phyloP scores from a whole-genome alignment of 2,113 vertebrate species.

The Spheniscus mendiculus region DNA sequence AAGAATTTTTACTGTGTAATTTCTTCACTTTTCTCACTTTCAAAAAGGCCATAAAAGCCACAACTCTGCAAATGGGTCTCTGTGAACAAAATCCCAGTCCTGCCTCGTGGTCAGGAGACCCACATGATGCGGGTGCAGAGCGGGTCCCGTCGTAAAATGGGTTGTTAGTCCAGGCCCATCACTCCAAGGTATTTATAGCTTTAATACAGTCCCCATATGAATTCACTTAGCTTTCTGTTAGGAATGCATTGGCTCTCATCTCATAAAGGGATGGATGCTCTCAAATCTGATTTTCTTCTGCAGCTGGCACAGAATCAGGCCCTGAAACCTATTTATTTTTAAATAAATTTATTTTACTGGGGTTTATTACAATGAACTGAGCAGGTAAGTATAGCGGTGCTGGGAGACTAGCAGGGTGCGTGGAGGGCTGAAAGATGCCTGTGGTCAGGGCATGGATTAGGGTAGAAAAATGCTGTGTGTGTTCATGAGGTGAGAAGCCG shows the following conservation, averaged over 20 bases:
- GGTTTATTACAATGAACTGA: neutral
- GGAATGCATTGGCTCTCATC: neutral
- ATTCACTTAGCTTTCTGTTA: neutral
- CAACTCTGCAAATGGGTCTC: neutral
- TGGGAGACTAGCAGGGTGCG: neutral
- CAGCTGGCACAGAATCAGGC: neutral
- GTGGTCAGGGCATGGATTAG: neutral
- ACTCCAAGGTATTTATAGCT: neutral
- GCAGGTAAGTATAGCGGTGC: neutral
- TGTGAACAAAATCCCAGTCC: neutral
- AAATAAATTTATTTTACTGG: neutral
- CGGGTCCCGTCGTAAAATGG: neutral
- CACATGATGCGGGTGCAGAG: fast-evolving
- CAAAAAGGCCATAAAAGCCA: neutral
- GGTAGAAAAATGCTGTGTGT: neutral
- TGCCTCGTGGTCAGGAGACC: neutral
- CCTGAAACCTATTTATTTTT: neutral
- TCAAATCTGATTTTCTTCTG: neutral
- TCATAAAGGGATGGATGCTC: neutral
- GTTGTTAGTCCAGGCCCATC: neutral
- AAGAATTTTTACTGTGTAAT: slow-evolving; percentile 31
- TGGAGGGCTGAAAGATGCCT: neutral
- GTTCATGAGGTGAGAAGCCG: neutral
- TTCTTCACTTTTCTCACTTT: neutral
- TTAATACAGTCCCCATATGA: neutral